phyloP scores from a whole-genome alignment of 2,797 vertebrate species.

The Ptychadena robeensis region DNA sequence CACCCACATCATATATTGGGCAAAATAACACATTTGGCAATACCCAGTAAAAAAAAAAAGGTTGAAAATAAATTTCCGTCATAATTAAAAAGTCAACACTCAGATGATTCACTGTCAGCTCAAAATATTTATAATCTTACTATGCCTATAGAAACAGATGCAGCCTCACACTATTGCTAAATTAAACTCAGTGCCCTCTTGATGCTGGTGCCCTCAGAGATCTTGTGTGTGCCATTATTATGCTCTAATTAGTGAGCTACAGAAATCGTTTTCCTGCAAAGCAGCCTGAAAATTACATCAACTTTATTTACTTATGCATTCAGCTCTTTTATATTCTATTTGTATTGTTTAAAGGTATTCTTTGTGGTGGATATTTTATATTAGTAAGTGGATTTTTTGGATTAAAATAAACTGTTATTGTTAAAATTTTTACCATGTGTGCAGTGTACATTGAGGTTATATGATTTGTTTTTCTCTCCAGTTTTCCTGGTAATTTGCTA shows the following conservation, averaged over 20 bases:
- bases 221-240: slow-evolving; percentile 56
- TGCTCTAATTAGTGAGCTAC: slow-evolving; percentile 71
- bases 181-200: slow-evolving; percentile 68
- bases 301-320: slow-evolving; percentile 9
- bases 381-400: neutral
- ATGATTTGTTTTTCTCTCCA: too few relatives aligned
- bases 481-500: too few relatives aligned
- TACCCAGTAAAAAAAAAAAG: slow-evolving; percentile 63
- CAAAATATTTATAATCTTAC: slow-evolving; percentile 68
- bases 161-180: slow-evolving; percentile 66
- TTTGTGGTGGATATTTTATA: neutral
- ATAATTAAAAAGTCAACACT: slow-evolving; percentile 72
- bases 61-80: slow-evolving; percentile 69
- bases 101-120: slow-evolving; percentile 68
- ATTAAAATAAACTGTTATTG: neutral
- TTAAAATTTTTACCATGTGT: too few relatives aligned
- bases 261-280: slow-evolving; percentile 62
- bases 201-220: slow-evolving; percentile 66
- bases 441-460: too few relatives aligned
- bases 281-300: slow-evolving; percentile 43
- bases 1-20: slow-evolving; percentile 10
- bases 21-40: slow-evolving; percentile 43
- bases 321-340: neutral
- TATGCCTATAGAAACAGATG: slow-evolving; percentile 70
- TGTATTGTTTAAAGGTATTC: neutral